Conservation (phyloP, 2,888 invertebrate genomes). For the Slavum lentiscoides region DNA sequence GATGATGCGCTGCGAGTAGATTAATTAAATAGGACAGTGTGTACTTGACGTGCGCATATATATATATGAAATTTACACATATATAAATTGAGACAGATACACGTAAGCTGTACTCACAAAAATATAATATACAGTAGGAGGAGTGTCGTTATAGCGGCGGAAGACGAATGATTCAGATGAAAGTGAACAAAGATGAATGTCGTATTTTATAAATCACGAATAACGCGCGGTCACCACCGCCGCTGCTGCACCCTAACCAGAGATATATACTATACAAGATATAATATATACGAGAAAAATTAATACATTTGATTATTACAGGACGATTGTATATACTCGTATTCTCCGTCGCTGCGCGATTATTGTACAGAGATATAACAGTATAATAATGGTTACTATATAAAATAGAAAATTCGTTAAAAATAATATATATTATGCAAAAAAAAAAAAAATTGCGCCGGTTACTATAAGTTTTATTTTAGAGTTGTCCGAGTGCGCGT, state of each 20-base stretch:
- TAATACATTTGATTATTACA: neutral
- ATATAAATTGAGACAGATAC: neutral
- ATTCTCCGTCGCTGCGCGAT: too few relatives aligned
- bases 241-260: neutral
- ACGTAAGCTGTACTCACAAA: neutral
- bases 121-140: neutral
- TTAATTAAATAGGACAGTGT: conserved; percentile 38
- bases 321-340: too few relatives aligned
- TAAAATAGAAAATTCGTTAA: too few relatives aligned
- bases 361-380: too few relatives aligned
- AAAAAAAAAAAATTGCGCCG: too few relatives aligned
- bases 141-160: conserved; percentile 15
- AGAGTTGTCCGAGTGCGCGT: too few relatives aligned
- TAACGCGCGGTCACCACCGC: conserved; percentile 17
- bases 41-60: conserved; percentile 10
- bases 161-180: conserved; percentile 45
- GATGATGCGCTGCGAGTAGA: conserved; percentile 23
- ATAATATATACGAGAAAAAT: neutral
- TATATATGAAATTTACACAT: neutral
- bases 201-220: conserved; percentile 38
- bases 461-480: too few relatives aligned
- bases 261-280: neutral
- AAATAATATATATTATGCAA: too few relatives aligned
- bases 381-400: too few relatives aligned
- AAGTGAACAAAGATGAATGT: conserved; percentile 46